Conservation (phyloP, 37 sponge, comb jelly and placozoan species). For the Agelas oroides region DNA sequence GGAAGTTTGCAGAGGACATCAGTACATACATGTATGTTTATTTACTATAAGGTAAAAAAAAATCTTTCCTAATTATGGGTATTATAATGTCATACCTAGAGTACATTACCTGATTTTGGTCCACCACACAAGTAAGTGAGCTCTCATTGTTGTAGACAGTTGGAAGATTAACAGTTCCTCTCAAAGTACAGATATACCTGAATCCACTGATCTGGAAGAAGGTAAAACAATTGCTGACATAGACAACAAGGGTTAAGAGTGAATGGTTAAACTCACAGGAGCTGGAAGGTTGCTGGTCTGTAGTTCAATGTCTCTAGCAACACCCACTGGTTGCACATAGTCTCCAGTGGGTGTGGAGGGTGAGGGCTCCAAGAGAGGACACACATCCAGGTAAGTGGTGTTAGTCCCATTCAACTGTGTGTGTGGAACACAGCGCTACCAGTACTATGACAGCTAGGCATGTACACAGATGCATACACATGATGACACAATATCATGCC, state of each 20-base stretch:
- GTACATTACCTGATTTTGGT: neutral
- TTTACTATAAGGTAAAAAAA: too few relatives aligned
- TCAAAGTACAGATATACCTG: constrained; percentile 5
- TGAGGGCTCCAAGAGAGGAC: constrained; percentile 31
- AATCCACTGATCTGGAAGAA: constrained; percentile 2
- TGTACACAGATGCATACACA: too few relatives aligned
- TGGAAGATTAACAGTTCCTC: neutral
- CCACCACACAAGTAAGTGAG: constrained; percentile 20
- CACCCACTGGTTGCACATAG: constrained; percentile 44
- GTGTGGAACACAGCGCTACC: too few relatives aligned
- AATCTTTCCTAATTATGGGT: neutral
- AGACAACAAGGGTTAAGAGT: neutral
- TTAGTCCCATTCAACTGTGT: too few relatives aligned
- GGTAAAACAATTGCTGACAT: too few relatives aligned
- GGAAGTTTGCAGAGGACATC: neutral
- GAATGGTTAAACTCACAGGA: neutral
- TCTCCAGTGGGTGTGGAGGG: neutral
- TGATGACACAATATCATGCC: too few relatives aligned
- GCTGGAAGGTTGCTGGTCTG: constrained; percentile 46
- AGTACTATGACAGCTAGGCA: too few relatives aligned
- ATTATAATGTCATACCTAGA: neutral
- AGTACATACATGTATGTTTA: neutral
- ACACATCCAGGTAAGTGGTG: constrained; percentile 28
- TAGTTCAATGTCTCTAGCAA: constrained; percentile 6
- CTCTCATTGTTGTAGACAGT: constrained; percentile 25